Percentiles rank a stretch among this genome's conserved stretches.
These are phyloP conservation scores for Aphaenogaster ashmeadi DNA, from an alignment of 1,140 invertebrate species.

Conservation along the genomic window DNA sequence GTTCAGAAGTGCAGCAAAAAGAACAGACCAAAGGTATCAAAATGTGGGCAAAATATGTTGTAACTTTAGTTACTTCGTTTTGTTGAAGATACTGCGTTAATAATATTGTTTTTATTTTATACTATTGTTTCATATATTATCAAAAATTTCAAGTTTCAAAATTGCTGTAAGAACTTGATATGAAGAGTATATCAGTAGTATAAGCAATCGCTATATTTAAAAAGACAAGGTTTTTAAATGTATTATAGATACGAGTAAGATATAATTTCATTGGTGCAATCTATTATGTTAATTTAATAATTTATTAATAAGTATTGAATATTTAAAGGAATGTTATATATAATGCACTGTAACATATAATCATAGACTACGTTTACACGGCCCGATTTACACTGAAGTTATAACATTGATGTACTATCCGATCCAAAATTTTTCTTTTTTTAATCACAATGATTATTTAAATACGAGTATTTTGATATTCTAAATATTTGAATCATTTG, in stretches of 20 bases:
- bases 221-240: conserved; percentile 4
- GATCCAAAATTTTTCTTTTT: too few relatives aligned
- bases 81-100: not conserved
- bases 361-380: too few relatives aligned
- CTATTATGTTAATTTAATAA: conserved; percentile 21
- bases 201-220: conserved; percentile 9
- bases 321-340: conserved; percentile 26
- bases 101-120: conserved; percentile 1
- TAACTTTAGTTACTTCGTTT: conserved; percentile 3
- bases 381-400: too few relatives aligned
- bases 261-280: conserved; percentile 15
- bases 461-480: too few relatives aligned
- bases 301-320: conserved; percentile 40
- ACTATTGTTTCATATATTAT: not conserved
- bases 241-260: not conserved
- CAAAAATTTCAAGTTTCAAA: conserved; percentile 15
- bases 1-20: too few relatives aligned
- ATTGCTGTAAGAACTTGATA: not conserved
- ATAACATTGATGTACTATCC: too few relatives aligned
- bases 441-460: too few relatives aligned
- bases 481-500: too few relatives aligned
- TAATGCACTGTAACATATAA: not conserved
- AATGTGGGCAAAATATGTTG: not conserved
- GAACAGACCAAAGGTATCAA: not conserved
- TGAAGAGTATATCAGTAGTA: conserved; percentile 8